Base-by-base conservation (phyloP, 2,797 vertebrate genomes). In the Pipistrellus pipistrellus region DNA sequence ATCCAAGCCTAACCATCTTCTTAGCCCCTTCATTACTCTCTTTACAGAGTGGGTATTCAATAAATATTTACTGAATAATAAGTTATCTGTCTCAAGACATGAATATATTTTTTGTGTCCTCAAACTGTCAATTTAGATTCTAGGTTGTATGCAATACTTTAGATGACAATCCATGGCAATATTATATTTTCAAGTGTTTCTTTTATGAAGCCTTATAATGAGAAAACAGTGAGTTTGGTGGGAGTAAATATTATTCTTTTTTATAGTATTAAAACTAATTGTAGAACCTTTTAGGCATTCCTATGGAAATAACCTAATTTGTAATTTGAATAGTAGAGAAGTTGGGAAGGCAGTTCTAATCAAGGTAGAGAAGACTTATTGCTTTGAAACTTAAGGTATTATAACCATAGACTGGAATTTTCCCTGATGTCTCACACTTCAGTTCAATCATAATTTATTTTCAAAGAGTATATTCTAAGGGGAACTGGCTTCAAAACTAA, bases 391-490 rank as follows among this genome's bases (percentile, higher is more conserved):
- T 62, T 78, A 38, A 76, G 21, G 12, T 90, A 84, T 38, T 46
- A 84, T 59, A 95, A n/a, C 41, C 38, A 59, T 32, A 57, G 12
- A 51, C 14, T 59, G 27, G 20, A 14, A 69, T 92, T 86, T 85
- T 46, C 7, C 21, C 35, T 66, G 10, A 32, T 94, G 6, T 85
- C 72, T 73, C 27, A 3, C 25, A 76, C 12, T 85, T 5, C 51
- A 91, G 48, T 83, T 93, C 8, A 76, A 76, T 75, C 73, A 25
- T 72, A 82, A 27, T 87, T 92, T 73, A 44, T 73, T 91, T 90
- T 4, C 30, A 59, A 94, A 71, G 1, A 48, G 55, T 84, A 76
- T 83, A 88, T 35, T 93, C 30, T 85, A 38, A 84, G n/a, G 18
- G 32, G 44, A 32, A 78, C 35, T 88, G 18, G 1, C 4, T 88